A percentile compares a stretch with the other conserved stretches of the same genome.
Evolutionary conservation across 2,113 vertebrate genomes (phyloP).

Genomic region (Strigops habroptila): DNA sequence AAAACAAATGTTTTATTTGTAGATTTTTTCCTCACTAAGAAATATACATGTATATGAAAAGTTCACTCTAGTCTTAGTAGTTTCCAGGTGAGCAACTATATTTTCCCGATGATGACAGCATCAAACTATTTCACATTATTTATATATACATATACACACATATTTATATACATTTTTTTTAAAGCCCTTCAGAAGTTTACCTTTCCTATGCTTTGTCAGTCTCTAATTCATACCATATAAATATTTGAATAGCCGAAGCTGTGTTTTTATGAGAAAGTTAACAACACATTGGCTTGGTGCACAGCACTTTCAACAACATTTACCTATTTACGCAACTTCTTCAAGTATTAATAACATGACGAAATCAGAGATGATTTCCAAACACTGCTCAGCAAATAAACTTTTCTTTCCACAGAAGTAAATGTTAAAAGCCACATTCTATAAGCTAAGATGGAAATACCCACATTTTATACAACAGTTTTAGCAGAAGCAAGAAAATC

Average conservation of each 20-base stretch:
- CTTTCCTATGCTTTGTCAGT: background rate
- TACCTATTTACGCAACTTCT: background rate
- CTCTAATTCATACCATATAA: background rate
- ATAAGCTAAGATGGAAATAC: background rate
- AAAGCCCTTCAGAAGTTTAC: background rate
- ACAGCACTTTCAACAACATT: background rate
- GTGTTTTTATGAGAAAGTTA: background rate
- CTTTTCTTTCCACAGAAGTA: background rate
- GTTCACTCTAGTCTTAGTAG: background rate
- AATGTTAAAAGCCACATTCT: background rate
- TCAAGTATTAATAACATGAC: background rate
- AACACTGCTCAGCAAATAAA: background rate
- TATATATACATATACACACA: background rate
- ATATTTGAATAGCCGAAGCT: background rate
- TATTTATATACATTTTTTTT: background rate
- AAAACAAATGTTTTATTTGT: background rate
- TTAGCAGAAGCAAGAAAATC: background rate
- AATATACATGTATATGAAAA: background rate
- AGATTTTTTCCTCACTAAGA: background rate
- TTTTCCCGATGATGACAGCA: background rate
- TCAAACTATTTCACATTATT: background rate
- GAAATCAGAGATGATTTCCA: background rate
- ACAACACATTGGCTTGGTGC: background rate
- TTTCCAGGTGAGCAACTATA: background rate
- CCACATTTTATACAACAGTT: background rate